phyloP scores from a whole-genome alignment of 2,888 invertebrate species.

The Noctua janthina region DNA sequence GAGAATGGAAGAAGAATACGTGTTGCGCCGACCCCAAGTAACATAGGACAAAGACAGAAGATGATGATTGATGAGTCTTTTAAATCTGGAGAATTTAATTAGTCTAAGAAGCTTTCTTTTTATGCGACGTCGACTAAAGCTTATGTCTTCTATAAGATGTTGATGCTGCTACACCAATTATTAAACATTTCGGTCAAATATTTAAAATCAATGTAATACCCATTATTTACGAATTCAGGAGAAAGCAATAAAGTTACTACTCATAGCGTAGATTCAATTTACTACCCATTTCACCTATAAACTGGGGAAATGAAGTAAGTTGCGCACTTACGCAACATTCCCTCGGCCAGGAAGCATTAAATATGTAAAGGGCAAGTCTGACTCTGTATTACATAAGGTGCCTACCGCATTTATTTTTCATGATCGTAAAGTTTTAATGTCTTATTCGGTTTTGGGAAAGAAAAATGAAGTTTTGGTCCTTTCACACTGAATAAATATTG shows the following conservation, averaged over 20 bases:
- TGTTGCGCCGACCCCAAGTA: neutral
- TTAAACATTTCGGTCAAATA: neutral
- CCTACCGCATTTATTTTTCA: conserved; percentile 43
- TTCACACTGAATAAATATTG: neutral
- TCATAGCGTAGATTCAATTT: conserved; percentile 28
- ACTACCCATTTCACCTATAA: conserved; percentile 29
- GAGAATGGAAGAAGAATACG: neutral
- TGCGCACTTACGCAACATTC: conserved; percentile 22
- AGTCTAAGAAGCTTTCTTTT: neutral
- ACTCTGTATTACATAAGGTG: conserved; percentile 23
- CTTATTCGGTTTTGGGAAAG: conserved; percentile 10
- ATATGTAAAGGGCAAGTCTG: conserved; percentile 47
- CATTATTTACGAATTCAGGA: conserved; percentile 7
- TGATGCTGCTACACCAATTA: neutral
- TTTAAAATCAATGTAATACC: neutral
- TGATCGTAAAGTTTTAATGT: conserved; percentile 51
- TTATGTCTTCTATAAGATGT: neutral
- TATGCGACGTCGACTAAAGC: neutral
- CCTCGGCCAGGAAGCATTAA: conserved; percentile 42
- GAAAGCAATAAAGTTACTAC: neutral
- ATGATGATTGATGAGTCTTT: neutral
- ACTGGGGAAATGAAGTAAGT: conserved; percentile 22
- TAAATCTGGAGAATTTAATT: neutral
- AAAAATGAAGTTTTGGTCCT: neutral
- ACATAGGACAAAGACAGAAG: neutral